Conservation (phyloP, 2,888 invertebrate species). For the Meloe dianella region DNA sequence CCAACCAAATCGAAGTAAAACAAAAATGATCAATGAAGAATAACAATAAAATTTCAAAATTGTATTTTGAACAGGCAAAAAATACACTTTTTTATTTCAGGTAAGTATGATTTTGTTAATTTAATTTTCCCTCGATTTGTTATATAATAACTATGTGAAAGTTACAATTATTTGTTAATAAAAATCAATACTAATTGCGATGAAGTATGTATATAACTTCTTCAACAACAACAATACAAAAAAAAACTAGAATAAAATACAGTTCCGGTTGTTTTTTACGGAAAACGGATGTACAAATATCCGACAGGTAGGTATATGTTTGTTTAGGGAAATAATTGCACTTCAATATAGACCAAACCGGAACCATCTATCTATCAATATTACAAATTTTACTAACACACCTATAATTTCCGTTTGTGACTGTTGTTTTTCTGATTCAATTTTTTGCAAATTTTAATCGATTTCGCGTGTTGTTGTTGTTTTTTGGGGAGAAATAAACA, state of each 20-base stretch:
- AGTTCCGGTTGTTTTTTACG: conserved; percentile 25
- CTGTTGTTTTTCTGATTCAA: neutral
- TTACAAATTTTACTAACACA: neutral
- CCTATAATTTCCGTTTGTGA: neutral
- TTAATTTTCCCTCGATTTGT: conserved; percentile 2
- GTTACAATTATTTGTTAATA: neutral
- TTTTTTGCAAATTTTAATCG: neutral
- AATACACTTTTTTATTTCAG: no score
- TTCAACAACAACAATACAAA: neutral
- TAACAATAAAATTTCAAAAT: no score
- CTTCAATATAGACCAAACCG: conserved; percentile 11
- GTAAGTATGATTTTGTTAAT: neutral
- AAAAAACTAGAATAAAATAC: neutral
- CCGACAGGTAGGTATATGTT: conserved; percentile 27
- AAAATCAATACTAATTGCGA: no score
- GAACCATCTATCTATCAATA: conserved; percentile 1
- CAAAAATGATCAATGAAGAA: no score
- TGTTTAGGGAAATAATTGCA: conserved; percentile 25
- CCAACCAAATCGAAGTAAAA: no score
- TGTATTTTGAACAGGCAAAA: no score
- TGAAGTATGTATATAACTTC: no score
- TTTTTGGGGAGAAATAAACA: neutral
- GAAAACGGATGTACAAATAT: conserved; percentile 28
- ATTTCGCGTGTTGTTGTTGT: neutral
- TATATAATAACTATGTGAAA: conserved; percentile 9